Percentiles rank a stretch among this genome's conserved stretches.
Evolutionary conservation across 2,888 invertebrate genomes (phyloP).

Genomic region (Pyrochroa serraticornis): DNA sequence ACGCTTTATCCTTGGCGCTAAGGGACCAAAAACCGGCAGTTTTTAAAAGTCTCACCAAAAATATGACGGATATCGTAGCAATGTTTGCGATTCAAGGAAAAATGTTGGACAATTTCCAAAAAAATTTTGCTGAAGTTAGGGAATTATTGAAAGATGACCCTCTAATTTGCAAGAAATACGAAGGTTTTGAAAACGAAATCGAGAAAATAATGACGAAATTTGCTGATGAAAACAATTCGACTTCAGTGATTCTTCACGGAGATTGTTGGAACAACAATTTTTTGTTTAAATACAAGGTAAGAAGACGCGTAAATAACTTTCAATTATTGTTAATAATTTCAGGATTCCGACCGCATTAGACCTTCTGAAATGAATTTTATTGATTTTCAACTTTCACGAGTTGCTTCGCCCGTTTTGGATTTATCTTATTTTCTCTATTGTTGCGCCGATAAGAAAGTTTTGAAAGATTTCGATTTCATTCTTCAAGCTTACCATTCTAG

Average conservation of each 20-base stretch:
- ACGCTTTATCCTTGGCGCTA: constrained; percentile 40
- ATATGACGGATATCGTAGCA: constrained; percentile 36
- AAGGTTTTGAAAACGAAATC: constrained; percentile 26
- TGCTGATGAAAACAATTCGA: constrained; percentile 4
- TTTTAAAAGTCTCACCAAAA: constrained; percentile 34
- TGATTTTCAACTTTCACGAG: constrained; percentile 42
- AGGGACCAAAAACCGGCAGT: constrained; percentile 33
- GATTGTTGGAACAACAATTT: constrained; percentile 35
- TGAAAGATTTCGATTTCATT: constrained; percentile 40
- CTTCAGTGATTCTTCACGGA: constrained; percentile 25
- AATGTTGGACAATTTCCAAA: constrained; percentile 16
- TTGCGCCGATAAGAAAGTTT: constrained; percentile 33
- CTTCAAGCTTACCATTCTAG: constrained; percentile 40
- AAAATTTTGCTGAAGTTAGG: constrained; percentile 28
- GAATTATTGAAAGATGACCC: constrained; percentile 27
- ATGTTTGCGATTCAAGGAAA: constrained; percentile 31
- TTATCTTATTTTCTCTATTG: constrained; percentile 44
- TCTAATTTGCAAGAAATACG: constrained; percentile 30
- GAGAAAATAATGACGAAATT: constrained; percentile 23
- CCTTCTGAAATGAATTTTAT: constrained; percentile 42
- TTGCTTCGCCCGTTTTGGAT: constrained; percentile 42
- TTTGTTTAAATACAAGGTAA: constrained; percentile 33
- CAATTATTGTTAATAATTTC: constrained; percentile 21
- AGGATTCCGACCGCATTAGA: constrained; percentile 34
- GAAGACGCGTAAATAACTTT: background rate